Evolutionary conservation across 2,888 invertebrate species (phyloP), one percentile per base, ranked within the genome.

Genomic region (Lordiphosa fenestrarum): DNA sequence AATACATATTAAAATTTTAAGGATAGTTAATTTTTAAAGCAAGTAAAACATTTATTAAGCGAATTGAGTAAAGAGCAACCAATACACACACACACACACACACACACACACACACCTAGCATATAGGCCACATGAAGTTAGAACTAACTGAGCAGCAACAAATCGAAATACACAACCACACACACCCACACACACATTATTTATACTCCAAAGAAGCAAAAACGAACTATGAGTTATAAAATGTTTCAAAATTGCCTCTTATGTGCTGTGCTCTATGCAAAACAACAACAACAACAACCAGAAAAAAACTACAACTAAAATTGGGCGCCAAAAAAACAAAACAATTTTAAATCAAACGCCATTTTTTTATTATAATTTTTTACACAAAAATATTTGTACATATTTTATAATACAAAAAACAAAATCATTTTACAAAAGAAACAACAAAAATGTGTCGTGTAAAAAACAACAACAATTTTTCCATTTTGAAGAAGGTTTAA

Each of bases 171-270:
- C 52, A 68, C 44, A 61, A 49, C 39, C 48, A 54, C 7, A 59
- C 25, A 53, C 38, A 65, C 19, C 50, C 38, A 59, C 36, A 60
- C 33, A 53, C 35, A 37, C 38, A 82, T 83, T 84, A 84, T 83
- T 78, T 84, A 82, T 81, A 81, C 82, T 84, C 85, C 85, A 85
- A 82, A 86, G 72, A 74, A 74, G 73, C 73, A 68, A 75, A 75
- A 68, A 68, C 68, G 66, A 69, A 64, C 53, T 60, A 69, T 59
- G 62, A 80, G 73, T 69, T 75, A 74, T 69, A 63, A 63, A 76
- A 76, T 68, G 72, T 54, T 76, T 63, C 56, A 76, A 65, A 63
- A 72, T 72, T 71, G 85, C 73, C 77, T 77, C 81, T 68, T 66
- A 71, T 66, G 65, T 73, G 70, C 67, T 81, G 72, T 72, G 74